Evolutionary conservation across 2,113 vertebrate species (phyloP).

Genomic region (Rhipidura dahli): DNA sequence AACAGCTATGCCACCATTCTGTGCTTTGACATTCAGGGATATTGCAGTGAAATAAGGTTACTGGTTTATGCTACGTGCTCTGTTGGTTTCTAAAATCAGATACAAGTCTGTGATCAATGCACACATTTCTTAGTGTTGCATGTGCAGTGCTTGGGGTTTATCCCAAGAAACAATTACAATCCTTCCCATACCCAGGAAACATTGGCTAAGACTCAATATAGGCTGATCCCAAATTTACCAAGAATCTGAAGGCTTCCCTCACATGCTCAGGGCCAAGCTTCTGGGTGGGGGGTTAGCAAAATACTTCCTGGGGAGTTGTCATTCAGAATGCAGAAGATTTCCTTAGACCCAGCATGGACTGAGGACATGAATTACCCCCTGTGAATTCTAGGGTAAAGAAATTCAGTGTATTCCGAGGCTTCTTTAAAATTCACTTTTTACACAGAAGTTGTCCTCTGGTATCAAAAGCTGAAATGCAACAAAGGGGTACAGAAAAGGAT

Average conservation of each 20-base stretch:
- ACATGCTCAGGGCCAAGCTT: neutral
- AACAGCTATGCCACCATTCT: neutral
- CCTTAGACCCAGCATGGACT: neutral
- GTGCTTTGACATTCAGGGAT: neutral
- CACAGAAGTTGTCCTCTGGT: neutral
- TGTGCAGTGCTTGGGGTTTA: neutral
- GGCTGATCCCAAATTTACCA: neutral
- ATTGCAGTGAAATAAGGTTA: neutral
- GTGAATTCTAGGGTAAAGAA: neutral
- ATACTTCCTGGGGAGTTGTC: neutral
- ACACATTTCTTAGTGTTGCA: neutral
- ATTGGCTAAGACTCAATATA: neutral
- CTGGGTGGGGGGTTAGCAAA: neutral
- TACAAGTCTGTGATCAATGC: neutral
- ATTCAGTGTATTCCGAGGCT: neutral
- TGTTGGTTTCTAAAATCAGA: constrained; percentile 35
- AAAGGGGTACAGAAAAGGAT: neutral
- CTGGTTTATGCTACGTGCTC: neutral
- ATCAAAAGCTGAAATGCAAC: neutral
- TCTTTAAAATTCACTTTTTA: neutral
- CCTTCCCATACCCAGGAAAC: neutral
- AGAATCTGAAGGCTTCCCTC: neutral
- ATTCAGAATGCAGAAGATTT: neutral
- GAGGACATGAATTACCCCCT: neutral
- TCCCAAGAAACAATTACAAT: neutral